A percentile compares a stretch with the other conserved stretches of the same genome.
Evolutionary conservation across 2,113 vertebrate genomes (phyloP).

Genomic region (Malurus cyaneus): DNA sequence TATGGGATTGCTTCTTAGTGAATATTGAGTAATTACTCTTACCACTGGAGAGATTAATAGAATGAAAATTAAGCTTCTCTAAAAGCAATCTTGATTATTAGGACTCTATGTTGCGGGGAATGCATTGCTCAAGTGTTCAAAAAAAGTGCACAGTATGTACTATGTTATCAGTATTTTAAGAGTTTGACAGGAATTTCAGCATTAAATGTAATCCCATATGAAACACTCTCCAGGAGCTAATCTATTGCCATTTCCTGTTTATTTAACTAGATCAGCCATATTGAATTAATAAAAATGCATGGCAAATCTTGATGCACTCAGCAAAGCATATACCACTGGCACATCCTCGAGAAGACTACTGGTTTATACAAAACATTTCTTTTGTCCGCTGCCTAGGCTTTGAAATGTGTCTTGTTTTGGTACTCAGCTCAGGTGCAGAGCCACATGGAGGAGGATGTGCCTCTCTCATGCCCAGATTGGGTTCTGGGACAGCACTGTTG

Average conservation of each 20-base stretch:
- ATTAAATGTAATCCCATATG: conserved; percentile 52
- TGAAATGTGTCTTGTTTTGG: not conserved
- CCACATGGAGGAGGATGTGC: not conserved
- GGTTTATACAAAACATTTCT: not conserved
- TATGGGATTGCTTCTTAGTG: conserved; percentile 41
- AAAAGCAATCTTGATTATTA: conserved; percentile 49
- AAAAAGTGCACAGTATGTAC: conserved; percentile 50
- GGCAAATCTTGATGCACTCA: not conserved
- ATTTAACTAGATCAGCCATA: conserved; percentile 14
- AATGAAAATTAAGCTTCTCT: conserved; percentile 54
- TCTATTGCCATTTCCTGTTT: conserved; percentile 47
- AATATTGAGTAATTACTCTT: conserved; percentile 45
- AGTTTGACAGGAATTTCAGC: conserved; percentile 41
- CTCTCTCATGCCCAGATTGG: not conserved
- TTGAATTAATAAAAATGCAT: conserved; percentile 33
- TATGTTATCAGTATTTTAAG: conserved; percentile 43
- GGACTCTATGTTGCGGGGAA: not conserved
- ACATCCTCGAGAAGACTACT: not conserved
- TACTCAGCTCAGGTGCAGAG: not conserved
- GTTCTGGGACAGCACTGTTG: not conserved
- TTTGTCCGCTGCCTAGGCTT: not conserved
- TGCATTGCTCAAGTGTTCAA: conserved; percentile 18
- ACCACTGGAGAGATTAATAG: conserved; percentile 54
- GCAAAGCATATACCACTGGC: not conserved
- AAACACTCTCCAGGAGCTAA: conserved; percentile 44